A percentile compares a stretch with the other conserved stretches of the same genome.
These are phyloP conservation scores for Malthinus seriepunctatus DNA, from an alignment of 2,888 invertebrate species.

Conservation along the genomic window DNA sequence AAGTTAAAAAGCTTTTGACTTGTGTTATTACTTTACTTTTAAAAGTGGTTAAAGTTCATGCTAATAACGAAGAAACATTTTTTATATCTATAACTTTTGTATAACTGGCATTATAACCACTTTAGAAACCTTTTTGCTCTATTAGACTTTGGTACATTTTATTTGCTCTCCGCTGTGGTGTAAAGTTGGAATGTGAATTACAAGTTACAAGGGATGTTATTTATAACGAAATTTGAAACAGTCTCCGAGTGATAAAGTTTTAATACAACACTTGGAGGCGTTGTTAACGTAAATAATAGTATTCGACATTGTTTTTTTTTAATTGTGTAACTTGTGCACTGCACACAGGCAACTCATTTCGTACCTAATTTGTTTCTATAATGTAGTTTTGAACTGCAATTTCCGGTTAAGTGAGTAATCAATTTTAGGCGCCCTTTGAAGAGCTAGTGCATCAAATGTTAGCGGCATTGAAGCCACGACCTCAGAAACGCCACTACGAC, in stretches of 20 bases:
- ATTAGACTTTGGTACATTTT: constrained; percentile 24
- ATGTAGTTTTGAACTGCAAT: too few species aligned
- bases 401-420: too few species aligned
- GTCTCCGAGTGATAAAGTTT: constrained; percentile 13
- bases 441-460: too few species aligned
- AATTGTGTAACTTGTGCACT: too few species aligned
- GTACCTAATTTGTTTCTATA: too few species aligned
- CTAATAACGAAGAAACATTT: constrained; percentile 41
- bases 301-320: too few species aligned
- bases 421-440: too few species aligned
- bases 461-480: too few species aligned
- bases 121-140: constrained; percentile 29
- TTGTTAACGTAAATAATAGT: too few species aligned
- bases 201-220: constrained; percentile 21
- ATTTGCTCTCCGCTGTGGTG: constrained; percentile 23
- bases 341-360: too few species aligned
- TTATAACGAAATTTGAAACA: constrained; percentile 21
- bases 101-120: constrained; percentile 28
- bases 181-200: constrained; percentile 21
- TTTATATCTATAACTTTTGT: constrained; percentile 32
- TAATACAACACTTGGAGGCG: neutral
- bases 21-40: constrained; percentile 45
- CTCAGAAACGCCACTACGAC: too few species aligned
- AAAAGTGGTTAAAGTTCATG: constrained; percentile 45
- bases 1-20: constrained; percentile 44